A percentile compares a stretch with the other conserved stretches of the same genome.
These are phyloP conservation scores for Scaptomyza reducta DNA, from an alignment of 2,888 invertebrate species.

Conservation along the genomic window DNA sequence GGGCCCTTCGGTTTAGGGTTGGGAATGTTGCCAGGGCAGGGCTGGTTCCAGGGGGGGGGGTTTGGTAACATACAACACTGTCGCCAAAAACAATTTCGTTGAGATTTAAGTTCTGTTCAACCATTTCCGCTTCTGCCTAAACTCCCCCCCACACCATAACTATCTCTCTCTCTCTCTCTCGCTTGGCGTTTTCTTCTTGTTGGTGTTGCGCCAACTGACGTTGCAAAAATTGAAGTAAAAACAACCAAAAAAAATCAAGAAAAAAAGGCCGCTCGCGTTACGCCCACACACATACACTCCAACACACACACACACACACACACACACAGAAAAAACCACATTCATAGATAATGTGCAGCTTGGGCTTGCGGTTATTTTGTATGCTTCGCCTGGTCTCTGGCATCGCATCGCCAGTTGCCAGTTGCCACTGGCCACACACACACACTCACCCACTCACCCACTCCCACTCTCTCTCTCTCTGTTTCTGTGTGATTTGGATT, in stretches of 20 bases:
- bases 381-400: constrained; percentile 74
- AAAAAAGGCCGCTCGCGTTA: constrained; percentile 29
- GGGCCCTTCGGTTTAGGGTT: too few species aligned
- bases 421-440: constrained; percentile 23
- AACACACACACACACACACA: not conserved
- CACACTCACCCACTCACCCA: not conserved
- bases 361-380: constrained; percentile 78
- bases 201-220: constrained; percentile 39
- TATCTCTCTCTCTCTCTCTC: not conserved
- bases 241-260: not conserved
- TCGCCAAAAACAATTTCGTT: constrained; percentile 79
- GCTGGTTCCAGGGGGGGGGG: too few species aligned
- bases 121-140: constrained; percentile 62
- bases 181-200: not conserved
- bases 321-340: constrained; percentile 41
- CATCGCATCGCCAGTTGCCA: constrained; percentile 40
- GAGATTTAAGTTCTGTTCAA: constrained; percentile 77
- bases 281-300: constrained; percentile 28
- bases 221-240: constrained; percentile 19
- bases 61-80: constrained; percentile 54
- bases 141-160: not conserved
- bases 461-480: not conserved
- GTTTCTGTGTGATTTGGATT: constrained; percentile 41
- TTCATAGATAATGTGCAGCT: constrained; percentile 81
- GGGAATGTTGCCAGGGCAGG: too few species aligned